Conservation (phyloP, 2,797 vertebrate species). For the Prunella strophiata region DNA sequence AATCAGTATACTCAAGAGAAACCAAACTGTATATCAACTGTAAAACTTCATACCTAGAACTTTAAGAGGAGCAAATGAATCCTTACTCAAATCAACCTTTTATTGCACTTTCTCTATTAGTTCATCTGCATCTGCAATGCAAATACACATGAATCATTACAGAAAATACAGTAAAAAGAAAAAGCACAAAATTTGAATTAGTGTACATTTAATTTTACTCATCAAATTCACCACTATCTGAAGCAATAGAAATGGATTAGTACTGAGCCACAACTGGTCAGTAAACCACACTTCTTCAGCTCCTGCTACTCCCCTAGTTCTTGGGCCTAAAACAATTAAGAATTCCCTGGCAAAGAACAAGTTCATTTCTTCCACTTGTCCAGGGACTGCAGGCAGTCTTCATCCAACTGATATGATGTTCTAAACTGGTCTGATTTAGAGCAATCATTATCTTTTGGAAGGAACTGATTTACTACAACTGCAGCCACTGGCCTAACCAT, state of each 20-base stretch:
- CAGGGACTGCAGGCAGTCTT: not conserved
- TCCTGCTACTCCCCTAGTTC: not conserved
- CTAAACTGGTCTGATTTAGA: not conserved
- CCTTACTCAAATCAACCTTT: not conserved
- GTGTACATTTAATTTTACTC: not conserved
- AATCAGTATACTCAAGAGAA: not conserved
- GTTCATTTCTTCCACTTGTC: not conserved
- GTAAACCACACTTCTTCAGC: not conserved
- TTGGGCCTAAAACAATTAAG: not conserved
- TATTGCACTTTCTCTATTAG: not conserved
- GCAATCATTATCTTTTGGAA: not conserved
- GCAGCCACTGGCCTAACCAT: not conserved
- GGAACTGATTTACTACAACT: not conserved
- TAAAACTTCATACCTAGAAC: not conserved
- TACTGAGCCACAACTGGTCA: not conserved
- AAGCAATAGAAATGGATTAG: not conserved
- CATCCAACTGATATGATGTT: not conserved
- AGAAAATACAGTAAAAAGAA: not conserved
- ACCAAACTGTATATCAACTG: not conserved
- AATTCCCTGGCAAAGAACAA: not conserved
- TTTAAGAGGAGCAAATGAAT: not conserved
- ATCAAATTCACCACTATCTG: not conserved
- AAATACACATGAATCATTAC: not conserved
- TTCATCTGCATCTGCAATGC: not conserved
- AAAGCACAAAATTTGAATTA: not conserved